Base-by-base conservation (phyloP, 92 coral and sea anemone genomes). In the Siderastrea siderea region DNA sequence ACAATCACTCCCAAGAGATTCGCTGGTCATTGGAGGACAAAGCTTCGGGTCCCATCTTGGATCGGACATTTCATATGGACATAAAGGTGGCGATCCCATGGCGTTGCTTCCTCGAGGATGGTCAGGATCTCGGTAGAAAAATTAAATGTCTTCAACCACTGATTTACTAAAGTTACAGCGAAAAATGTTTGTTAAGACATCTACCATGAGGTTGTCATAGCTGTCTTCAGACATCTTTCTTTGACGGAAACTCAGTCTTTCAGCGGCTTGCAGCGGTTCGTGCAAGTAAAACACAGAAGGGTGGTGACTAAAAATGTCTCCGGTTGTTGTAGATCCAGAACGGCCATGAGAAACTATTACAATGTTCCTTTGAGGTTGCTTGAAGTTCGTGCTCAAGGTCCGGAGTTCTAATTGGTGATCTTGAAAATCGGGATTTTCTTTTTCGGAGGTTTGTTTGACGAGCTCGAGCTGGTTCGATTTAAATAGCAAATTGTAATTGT, bases 201-300 rank as follows among this genome's bases (percentile, higher is more conserved):
- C 71, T 46, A 53, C 72, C 75, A 83, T 70, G 60, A 74, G 75
- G 43, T 43, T 67, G 7, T 17, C 77, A 74, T 89, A 82, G 51
- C 14, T 60, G 43, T 17, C 63, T 4, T 74, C 12, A 5, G 60
- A 68, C 46, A 12, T 52, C 26, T 68, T 60, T 67, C 13, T 68
- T 10, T 57, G 53, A 47, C 19, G 52, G 4, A 14, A 11, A 15
- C 53, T 59, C 15, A 59, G 12, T 68, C 92, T 49, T 58, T 89
- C 63, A 2, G 74, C 92, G 6, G 84, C 84, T 81, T 89, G 90
- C 47, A 83, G 65, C 6, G 92, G 92, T n/a, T 89, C 92, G 59
- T 44, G 65, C 52, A 89, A 38, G 62, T 89, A 89, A 46, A 83
- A 84, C 45, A 83, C 92, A 1, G 77, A 74, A 5, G 90, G 90